A percentile compares a stretch with the other conserved stretches of the same genome.
phyloP scores from a whole-genome alignment of 2,113 vertebrate genomes.

The Macaca nemestrina region DNA sequence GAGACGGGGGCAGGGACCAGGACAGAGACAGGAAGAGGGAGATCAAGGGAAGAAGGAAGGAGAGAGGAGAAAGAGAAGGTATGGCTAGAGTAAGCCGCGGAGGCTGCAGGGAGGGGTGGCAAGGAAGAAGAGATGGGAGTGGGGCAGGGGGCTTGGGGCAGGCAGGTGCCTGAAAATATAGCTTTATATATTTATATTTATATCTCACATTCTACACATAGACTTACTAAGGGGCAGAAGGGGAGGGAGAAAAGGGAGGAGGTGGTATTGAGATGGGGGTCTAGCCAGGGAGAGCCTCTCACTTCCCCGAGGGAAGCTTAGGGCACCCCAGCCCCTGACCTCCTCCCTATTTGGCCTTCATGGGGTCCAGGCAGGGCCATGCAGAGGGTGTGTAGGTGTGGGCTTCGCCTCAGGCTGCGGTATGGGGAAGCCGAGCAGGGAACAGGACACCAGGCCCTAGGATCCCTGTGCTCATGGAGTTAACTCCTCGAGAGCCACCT shows the following conservation, averaged over 20 bases:
- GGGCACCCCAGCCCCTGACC: not conserved
- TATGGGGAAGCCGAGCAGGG: not conserved
- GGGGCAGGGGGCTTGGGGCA: slow-evolving; percentile 38
- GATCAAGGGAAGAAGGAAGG: not conserved
- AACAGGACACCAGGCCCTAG: slow-evolving; percentile 2
- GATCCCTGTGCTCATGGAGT: slow-evolving; percentile 30
- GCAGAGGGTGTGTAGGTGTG: slow-evolving; percentile 48
- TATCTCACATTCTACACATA: slow-evolving; percentile 78
- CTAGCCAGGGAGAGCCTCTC: not conserved
- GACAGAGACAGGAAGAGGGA: not conserved
- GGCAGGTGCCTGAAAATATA: slow-evolving; percentile 77
- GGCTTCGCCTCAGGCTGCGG: not conserved
- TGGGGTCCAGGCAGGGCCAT: slow-evolving; percentile 73
- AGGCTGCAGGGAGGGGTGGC: not conserved
- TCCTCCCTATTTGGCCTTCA: not conserved
- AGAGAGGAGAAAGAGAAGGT: not conserved
- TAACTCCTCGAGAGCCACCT: slow-evolving; percentile 18
- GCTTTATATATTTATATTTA: slow-evolving; percentile 77
- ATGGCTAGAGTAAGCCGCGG: not conserved
- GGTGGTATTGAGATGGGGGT: not conserved
- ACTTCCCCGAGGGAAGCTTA: not conserved
- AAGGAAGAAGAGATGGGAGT: not conserved
- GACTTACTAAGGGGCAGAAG: slow-evolving; percentile 57
- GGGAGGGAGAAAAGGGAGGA: not conserved
- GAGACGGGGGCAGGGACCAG: not conserved